phyloP scores from a whole-genome alignment of 2,113 vertebrate species.

The Poeciliopsis retropinna region DNA sequence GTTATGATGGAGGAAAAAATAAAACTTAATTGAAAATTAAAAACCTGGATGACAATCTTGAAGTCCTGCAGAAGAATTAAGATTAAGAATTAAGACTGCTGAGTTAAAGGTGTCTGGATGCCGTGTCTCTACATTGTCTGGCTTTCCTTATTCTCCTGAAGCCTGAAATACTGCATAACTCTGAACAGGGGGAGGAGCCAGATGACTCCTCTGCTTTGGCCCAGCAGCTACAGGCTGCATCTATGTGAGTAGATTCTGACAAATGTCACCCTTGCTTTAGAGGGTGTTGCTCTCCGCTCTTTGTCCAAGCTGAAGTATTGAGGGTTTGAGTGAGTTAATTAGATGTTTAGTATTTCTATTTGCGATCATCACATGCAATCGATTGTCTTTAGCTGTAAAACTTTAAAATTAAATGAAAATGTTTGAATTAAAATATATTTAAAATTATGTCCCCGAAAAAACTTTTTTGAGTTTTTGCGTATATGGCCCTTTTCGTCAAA shows the following conservation, averaged over 20 bases:
- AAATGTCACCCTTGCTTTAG: constrained; percentile 48
- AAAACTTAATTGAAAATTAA: constrained; percentile 14
- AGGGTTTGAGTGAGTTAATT: background rate
- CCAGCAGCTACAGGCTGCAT: constrained; percentile 46
- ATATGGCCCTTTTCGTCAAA: too few relatives aligned
- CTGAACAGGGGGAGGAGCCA: constrained; percentile 89
- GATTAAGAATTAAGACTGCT: constrained; percentile 51
- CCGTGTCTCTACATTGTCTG: constrained; percentile 84
- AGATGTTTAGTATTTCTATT: background rate
- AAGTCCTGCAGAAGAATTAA: constrained; percentile 25
- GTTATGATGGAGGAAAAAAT: constrained; percentile 5
- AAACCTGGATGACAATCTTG: constrained; percentile 38
- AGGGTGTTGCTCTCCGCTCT: constrained; percentile 12
- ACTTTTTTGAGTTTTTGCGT: background rate
- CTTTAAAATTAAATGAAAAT: background rate
- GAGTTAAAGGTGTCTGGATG: constrained; percentile 79
- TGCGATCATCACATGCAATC: background rate
- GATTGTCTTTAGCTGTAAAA: background rate
- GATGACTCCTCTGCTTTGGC: constrained; percentile 78
- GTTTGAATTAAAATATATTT: background rate
- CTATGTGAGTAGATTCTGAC: constrained; percentile 60
- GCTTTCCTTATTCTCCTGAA: constrained; percentile 82
- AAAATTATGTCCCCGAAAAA: background rate
- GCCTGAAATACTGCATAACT: constrained; percentile 87
- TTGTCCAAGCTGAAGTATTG: constrained; percentile 40